phyloP scores from a whole-genome alignment of 2,797 vertebrate species.

The Gymnoscopelus microlampas region DNA sequence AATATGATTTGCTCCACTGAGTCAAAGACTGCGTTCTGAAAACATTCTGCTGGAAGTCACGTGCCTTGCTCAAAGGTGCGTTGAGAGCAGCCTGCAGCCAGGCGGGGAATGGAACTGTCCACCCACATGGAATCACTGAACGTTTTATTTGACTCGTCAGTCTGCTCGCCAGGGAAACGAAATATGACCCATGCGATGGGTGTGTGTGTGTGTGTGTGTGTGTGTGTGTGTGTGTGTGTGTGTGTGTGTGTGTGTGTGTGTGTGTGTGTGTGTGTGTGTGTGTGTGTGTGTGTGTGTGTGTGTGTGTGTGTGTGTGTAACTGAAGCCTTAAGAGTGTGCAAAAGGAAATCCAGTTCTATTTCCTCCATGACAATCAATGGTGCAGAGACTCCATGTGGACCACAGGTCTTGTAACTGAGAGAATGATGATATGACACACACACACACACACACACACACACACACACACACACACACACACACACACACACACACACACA shows the following conservation, averaged over 20 bases:
- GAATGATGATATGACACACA: slow-evolving; percentile 46
- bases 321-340: slow-evolving; percentile 47
- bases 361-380: slow-evolving; percentile 59
- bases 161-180: slow-evolving; percentile 12
- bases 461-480: slow-evolving; percentile 29
- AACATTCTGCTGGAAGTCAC: too few species aligned
- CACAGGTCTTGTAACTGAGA: slow-evolving; percentile 27
- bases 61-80: too few species aligned
- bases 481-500: slow-evolving; percentile 3
- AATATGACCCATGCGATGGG: slow-evolving; percentile 8
- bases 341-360: slow-evolving; percentile 57
- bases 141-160: neutral
- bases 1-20: too few species aligned
- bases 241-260: slow-evolving; percentile 3
- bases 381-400: slow-evolving; percentile 51
- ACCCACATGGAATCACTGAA: slow-evolving; percentile 33
- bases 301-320: slow-evolving; percentile 33
- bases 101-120: slow-evolving; percentile 30
- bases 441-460: slow-evolving; percentile 15
- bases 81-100: neutral
- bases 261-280: slow-evolving; percentile 1
- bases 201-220: slow-evolving; percentile 3
- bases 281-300: neutral
- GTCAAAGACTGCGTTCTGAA: too few species aligned
- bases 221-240: slow-evolving; percentile 3